Evolutionary conservation across 2,113 vertebrate genomes (phyloP).

Genomic region (Aplodontia rufa): DNA sequence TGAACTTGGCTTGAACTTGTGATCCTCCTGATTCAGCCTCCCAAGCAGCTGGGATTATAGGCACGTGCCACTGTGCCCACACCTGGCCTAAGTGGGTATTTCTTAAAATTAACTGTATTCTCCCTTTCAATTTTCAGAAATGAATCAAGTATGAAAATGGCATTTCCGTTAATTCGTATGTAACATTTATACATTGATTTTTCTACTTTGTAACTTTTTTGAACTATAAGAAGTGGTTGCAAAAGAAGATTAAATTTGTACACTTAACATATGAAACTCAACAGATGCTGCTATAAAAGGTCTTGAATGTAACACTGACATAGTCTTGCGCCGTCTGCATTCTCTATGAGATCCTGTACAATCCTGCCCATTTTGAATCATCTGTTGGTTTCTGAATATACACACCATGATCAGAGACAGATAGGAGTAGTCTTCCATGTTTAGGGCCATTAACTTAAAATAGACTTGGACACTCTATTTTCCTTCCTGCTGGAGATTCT

Average conservation of each 20-base stretch:
- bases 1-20: too few species aligned
- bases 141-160: not conserved
- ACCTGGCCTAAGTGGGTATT: not conserved
- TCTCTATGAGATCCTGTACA: not conserved
- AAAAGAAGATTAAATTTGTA: not conserved
- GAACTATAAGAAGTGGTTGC: conserved; percentile 17
- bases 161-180: not conserved
- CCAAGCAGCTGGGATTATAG: too few species aligned
- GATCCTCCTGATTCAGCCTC: too few species aligned
- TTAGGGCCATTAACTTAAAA: not conserved
- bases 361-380: not conserved
- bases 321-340: not conserved
- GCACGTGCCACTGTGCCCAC: too few species aligned
- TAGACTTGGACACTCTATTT: not conserved
- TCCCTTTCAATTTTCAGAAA: conserved; percentile 41
- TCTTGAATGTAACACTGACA: not conserved
- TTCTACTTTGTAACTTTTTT: conserved; percentile 21
- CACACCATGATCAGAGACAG: not conserved
- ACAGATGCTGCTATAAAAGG: not conserved
- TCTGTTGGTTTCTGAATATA: not conserved
- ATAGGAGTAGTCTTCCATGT: not conserved
- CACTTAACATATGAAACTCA: not conserved
- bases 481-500: not conserved
- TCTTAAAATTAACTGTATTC: conserved; percentile 34
- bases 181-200: conserved; percentile 31